Percentiles rank a stretch among this genome's conserved stretches.
Evolutionary conservation across 64 coral and sea anemone species (phyloP).

Genomic region (Dendrophyllia cribrosa): DNA sequence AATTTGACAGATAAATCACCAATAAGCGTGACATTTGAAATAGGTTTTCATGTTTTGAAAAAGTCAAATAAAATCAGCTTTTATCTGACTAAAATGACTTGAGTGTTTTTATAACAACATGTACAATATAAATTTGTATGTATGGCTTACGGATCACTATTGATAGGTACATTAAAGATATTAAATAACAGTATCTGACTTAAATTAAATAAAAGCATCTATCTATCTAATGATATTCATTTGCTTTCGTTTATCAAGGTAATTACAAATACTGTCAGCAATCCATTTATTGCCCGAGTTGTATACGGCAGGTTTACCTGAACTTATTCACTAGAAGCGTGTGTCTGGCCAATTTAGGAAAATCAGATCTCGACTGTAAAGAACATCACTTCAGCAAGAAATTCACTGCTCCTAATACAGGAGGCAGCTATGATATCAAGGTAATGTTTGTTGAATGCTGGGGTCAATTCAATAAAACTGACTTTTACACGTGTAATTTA

Average conservation of each 20-base stretch:
- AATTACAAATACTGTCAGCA: slow-evolving; percentile 31
- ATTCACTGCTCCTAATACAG: neutral
- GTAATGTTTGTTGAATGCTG: neutral
- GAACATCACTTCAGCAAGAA: neutral
- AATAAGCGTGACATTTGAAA: too few species aligned
- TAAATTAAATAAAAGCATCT: neutral
- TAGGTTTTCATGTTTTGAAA: too few species aligned
- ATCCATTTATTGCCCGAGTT: neutral
- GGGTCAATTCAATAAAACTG: too few species aligned
- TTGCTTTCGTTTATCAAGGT: neutral
- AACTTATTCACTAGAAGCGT: neutral
- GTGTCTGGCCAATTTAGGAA: neutral
- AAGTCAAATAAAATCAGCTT: too few species aligned
- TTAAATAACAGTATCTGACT: too few species aligned
- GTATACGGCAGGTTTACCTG: slow-evolving; percentile 27
- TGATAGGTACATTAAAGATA: too few species aligned
- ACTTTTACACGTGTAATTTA: too few species aligned
- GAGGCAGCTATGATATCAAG: slow-evolving; percentile 20
- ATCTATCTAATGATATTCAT: neutral
- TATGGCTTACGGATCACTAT: too few species aligned
- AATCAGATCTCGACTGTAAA: neutral
- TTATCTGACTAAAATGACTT: too few species aligned
- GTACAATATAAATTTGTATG: too few species aligned
- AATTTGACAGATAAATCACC: too few species aligned
- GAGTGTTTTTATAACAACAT: too few species aligned